phyloP scores from a whole-genome alignment of 64 coral and sea anemone species.

The Hydrozoanthus tunicans region DNA sequence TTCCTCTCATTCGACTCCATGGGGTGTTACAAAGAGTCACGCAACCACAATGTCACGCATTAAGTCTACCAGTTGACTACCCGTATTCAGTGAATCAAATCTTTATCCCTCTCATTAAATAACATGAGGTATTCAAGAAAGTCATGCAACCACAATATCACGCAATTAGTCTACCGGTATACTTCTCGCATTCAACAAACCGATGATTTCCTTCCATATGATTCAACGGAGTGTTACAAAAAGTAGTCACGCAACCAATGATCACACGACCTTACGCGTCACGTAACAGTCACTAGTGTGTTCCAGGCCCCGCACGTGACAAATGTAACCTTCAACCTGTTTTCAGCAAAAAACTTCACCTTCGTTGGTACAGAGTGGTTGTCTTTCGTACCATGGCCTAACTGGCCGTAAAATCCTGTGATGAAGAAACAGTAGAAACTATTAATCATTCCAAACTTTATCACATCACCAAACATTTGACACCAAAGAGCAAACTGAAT shows the following conservation, averaged over 20 bases:
- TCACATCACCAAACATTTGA: neutral
- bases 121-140: too few species aligned
- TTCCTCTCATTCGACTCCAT: neutral
- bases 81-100: too few species aligned
- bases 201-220: too few species aligned
- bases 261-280: neutral
- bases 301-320: slow-evolving; percentile 59
- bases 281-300: slow-evolving; percentile 38
- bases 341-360: slow-evolving; percentile 48
- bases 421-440: neutral
- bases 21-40: too few species aligned
- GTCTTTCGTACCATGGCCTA: slow-evolving; percentile 68
- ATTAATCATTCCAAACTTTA: neutral
- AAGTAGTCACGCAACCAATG: neutral
- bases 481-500: too few species aligned
- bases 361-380: slow-evolving; percentile 43
- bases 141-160: too few species aligned
- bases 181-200: too few species aligned
- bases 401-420: slow-evolving; percentile 83
- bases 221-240: too few species aligned
- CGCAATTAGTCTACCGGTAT: too few species aligned
- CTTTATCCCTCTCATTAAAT: too few species aligned
- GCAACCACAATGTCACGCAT: neutral
- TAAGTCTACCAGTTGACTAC: too few species aligned
- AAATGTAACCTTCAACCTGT: slow-evolving; percentile 13